Evolutionary conservation across 2,797 vertebrate genomes (phyloP), one percentile per base, ranked within the genome.

Genomic region (Semotilus atromaculatus): DNA sequence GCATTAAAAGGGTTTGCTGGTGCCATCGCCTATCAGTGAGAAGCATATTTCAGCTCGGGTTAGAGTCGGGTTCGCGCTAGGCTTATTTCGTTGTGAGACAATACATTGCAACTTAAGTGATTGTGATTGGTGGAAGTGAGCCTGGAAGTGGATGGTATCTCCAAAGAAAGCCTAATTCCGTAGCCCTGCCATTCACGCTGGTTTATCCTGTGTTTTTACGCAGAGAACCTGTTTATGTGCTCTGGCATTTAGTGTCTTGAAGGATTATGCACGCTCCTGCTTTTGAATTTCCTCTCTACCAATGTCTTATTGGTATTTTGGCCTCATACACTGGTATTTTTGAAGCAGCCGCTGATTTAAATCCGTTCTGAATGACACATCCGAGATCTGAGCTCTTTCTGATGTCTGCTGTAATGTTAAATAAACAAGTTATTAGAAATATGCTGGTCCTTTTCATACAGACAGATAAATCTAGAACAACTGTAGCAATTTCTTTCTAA

Each of bases 211-310:
- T 87, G 31, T 55, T 87, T 68, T 68, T 29, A 85, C 31, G 36
- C 38, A 58, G 43, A 45, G 83, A 64, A 64, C 84, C 76, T 80
- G 40, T 86, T 89, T 88, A 91, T 91, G 88, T 88, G 76, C 81
- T 89, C 85, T 85, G 88, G 75, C 88, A 81, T 89, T 90, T 72
- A 86, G 82, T 90, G 88, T 93, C 87, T 90, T 89, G 88, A 89
- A 86, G 88, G 92, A 95, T 94, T 94, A 93, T 93, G 85, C 90
- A 91, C 86, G 90, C 87, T 85, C 88, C 82, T 91, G 88, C 89
- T 92, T 91, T 86, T 90, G 89, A 87, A 91, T 93, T 89, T 88
- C 87, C 87, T 89, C 85, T 89, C 86, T 85, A 84, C 88, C 89
- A 85, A 85, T 48, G 88, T 88, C 86, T 85, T 89, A 91, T 94